These are phyloP conservation scores for Amblyjoppa proteus DNA, from an alignment of 2,888 invertebrate genomes.

Conservation along the genomic window DNA sequence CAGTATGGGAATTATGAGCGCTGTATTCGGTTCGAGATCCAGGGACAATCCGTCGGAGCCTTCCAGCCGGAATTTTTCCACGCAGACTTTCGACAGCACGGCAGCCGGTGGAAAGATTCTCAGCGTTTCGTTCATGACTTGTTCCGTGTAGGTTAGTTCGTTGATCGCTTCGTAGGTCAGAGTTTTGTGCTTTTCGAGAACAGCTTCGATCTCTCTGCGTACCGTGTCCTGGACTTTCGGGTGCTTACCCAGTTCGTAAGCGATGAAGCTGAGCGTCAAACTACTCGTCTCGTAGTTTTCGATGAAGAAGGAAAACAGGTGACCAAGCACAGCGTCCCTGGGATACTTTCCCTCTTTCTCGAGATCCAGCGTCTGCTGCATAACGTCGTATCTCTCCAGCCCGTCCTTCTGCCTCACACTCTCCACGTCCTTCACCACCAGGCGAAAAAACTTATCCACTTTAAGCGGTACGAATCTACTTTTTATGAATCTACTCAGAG, in stretches of 20 bases:
- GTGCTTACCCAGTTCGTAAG: slow-evolving; percentile 84
- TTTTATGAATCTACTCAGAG: slow-evolving; percentile 35
- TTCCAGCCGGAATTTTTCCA: slow-evolving; percentile 62
- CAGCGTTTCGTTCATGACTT: slow-evolving; percentile 80
- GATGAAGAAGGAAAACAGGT: slow-evolving; percentile 85
- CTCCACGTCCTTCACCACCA: slow-evolving; percentile 66
- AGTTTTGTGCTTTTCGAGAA: slow-evolving; percentile 78
- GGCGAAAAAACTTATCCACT: slow-evolving; percentile 66
- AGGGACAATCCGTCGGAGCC: slow-evolving; percentile 73
- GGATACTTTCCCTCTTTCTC: slow-evolving; percentile 67
- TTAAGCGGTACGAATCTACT: slow-evolving; percentile 57
- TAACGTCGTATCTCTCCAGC: slow-evolving; percentile 81
- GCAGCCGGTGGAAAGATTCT: slow-evolving; percentile 66
- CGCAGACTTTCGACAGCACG: slow-evolving; percentile 68
- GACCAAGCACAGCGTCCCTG: slow-evolving; percentile 81
- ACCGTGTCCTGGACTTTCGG: slow-evolving; percentile 84
- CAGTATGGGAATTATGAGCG: slow-evolving; percentile 68
- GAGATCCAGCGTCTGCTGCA: slow-evolving; percentile 83
- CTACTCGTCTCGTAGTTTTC: slow-evolving; percentile 86
- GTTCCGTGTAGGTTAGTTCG: slow-evolving; percentile 85
- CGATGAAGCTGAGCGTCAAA: slow-evolving; percentile 83
- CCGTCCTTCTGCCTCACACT: slow-evolving; percentile 62
- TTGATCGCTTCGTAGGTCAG: slow-evolving; percentile 85
- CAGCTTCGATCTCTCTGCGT: slow-evolving; percentile 83
- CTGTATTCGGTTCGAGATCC: slow-evolving; percentile 68